Evolutionary conservation across 2,888 invertebrate species (phyloP), one percentile per base, ranked within the genome.

Genomic region (Luffia ferchaultella): DNA sequence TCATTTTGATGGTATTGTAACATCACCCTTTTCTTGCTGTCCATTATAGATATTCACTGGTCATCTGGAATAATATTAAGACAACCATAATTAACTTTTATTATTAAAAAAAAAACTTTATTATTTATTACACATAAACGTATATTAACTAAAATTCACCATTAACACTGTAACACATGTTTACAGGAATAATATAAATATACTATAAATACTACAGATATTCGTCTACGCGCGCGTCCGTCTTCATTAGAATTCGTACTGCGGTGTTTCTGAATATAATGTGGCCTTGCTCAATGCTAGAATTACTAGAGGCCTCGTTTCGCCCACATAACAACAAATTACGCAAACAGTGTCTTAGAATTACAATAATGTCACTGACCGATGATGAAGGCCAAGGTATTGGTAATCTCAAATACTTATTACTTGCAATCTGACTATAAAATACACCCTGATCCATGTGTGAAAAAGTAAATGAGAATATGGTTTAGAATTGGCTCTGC

Each of bases 1-100:
- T 73, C 77, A 46, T 74, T 69, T 60, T 76, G 72, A 52, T 83
- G 65, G 50, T 64, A 68, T 54, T 79, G 73, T 58, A 85, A 61
- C 59, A 76, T 62, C 62, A 58, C 60, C 60, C 70, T 67, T 56
- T 75, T 73, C 54, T 68, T 73, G 54, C 58, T 61, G 58, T 85
- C 85, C 85, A 85, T 85, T 52, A 59, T 67, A 54, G 50, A 51
- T 53, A 58, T 19, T 56, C 58, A 57, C 58, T 55, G 60, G 52
- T 68, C 75, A 78, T 78, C 83, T 83, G 66, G 1, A 68, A 66
- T 41, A 49, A 60, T 52, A 17, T 17, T 45, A 18, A 49, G 15
- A 9, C 7, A 7, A 40, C 40, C 40, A 40, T 9, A 40, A n/a
- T n/a, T n/a, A n/a, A n/a, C n/a, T n/a, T n/a, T n/a, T n/a, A n/a